Evolutionary conservation across 2,888 invertebrate genomes (phyloP).

Genomic region (Microchrysa polita): DNA sequence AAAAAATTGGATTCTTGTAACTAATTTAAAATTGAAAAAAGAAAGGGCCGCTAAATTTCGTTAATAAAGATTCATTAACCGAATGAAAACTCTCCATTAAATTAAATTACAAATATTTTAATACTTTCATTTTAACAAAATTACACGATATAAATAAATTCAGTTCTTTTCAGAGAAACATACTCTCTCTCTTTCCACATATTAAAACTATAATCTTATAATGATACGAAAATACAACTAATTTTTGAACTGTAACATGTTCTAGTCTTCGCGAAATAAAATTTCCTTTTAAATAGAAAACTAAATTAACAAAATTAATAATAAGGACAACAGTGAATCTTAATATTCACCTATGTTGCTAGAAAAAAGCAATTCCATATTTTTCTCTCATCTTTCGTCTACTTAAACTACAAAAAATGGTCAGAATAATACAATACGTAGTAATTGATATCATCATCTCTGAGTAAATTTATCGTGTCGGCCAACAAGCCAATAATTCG

Average conservation of each 20-base stretch:
- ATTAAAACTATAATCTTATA: conserved; percentile 37
- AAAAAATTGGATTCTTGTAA: too few relatives aligned
- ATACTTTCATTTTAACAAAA: conserved; percentile 48
- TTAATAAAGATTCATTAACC: conserved; percentile 29
- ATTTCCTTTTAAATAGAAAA: background rate
- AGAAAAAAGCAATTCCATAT: conserved; percentile 3
- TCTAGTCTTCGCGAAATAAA: background rate
- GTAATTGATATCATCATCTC: background rate
- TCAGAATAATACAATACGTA: background rate
- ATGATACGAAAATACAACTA: background rate
- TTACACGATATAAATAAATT: conserved; percentile 49
- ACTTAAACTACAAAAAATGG: background rate
- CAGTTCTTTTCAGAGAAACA: conserved; percentile 46
- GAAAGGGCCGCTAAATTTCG: too few relatives aligned
- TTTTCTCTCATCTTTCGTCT: background rate
- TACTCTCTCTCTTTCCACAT: conserved; percentile 12
- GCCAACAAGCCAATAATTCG: too few relatives aligned
- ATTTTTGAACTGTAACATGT: conserved; percentile 16
- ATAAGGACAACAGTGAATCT: background rate
- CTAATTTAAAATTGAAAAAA: too few relatives aligned
- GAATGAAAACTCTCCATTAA: background rate
- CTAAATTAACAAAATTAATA: background rate
- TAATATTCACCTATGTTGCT: background rate
- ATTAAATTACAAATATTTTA: conserved; percentile 45
- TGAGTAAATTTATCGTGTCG: too few relatives aligned